Percentiles rank a stretch among this genome's conserved stretches.
phyloP scores from a whole-genome alignment of 2,113 vertebrate genomes.

The Scytalopus superciliaris region DNA sequence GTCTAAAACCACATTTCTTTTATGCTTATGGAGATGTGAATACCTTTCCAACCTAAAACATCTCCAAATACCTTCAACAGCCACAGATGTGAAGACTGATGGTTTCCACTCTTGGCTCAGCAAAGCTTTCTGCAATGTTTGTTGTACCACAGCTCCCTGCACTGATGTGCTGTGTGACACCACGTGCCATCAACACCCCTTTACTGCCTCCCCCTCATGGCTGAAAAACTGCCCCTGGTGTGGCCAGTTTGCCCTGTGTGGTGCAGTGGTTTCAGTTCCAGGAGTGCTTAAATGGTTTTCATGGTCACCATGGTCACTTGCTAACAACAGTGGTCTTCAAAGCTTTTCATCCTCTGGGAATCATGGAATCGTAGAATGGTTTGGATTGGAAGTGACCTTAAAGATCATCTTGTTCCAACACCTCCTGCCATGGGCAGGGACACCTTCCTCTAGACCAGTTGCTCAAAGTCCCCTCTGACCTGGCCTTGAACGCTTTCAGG shows the following conservation, averaged over 20 bases:
- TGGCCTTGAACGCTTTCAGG: neutral
- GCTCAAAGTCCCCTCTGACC: neutral
- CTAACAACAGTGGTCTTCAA: neutral
- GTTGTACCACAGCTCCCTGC: neutral
- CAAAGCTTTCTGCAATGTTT: neutral
- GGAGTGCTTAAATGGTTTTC: neutral
- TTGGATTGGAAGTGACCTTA: neutral
- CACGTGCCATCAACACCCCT: neutral
- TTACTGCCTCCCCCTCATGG: neutral
- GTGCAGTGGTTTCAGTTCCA: neutral
- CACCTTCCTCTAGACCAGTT: neutral
- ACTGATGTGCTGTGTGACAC: neutral
- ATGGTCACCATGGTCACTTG: neutral
- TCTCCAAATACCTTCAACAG: neutral
- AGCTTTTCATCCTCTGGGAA: neutral
- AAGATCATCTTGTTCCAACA: neutral
- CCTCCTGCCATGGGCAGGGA: accelerated
- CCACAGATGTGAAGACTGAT: neutral
- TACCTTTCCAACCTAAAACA: neutral
- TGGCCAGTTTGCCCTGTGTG: neutral
- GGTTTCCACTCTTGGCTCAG: neutral
- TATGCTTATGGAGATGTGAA: neutral
- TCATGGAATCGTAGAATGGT: neutral
- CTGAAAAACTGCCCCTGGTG: neutral
- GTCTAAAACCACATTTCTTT: neutral